Evolutionary conservation across 2,888 invertebrate genomes (phyloP).

Genomic region (Acrobasis consociella): DNA sequence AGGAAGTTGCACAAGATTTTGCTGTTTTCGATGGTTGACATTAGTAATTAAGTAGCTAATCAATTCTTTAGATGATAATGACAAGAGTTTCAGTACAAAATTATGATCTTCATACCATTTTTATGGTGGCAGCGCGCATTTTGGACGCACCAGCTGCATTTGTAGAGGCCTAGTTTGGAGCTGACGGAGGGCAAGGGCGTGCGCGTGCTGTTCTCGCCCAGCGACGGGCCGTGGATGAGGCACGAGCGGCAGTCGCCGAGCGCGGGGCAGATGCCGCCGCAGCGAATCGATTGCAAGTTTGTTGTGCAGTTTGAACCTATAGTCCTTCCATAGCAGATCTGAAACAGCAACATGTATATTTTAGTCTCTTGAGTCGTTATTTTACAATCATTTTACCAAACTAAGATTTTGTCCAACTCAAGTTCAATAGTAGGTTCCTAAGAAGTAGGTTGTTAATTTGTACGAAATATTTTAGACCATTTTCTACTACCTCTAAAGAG

Average conservation of each 20-base stretch:
- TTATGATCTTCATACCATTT: slow-evolving; percentile 80
- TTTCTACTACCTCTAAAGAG: no score
- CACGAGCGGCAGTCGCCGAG: slow-evolving; percentile 96
- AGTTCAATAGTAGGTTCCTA: no score
- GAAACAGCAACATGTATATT: slow-evolving; percentile 28
- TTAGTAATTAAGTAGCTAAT: no score
- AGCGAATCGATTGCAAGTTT: slow-evolving; percentile 93
- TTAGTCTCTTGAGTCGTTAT: background rate
- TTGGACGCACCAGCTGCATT: slow-evolving; percentile 97
- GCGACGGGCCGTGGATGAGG: slow-evolving; percentile 89
- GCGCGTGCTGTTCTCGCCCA: slow-evolving; percentile 62
- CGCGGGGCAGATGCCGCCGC: slow-evolving; percentile 94
- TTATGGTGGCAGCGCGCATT: slow-evolving; percentile 94
- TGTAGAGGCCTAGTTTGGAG: slow-evolving; percentile 89
- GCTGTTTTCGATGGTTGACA: no score
- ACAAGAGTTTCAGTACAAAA: slow-evolving; percentile 9
- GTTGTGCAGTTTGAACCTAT: slow-evolving; percentile 95
- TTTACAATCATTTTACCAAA: no score
- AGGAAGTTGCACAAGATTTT: no score
- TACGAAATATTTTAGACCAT: no score
- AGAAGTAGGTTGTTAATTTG: no score
- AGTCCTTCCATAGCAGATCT: slow-evolving; percentile 91
- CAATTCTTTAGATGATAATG: no score
- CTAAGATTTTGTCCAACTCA: no score
- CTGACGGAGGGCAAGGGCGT: slow-evolving; percentile 83